A percentile compares a stretch with the other conserved stretches of the same genome.
Evolutionary conservation across 1,140 invertebrate genomes (phyloP).

Genomic region (Uloborus diversus): DNA sequence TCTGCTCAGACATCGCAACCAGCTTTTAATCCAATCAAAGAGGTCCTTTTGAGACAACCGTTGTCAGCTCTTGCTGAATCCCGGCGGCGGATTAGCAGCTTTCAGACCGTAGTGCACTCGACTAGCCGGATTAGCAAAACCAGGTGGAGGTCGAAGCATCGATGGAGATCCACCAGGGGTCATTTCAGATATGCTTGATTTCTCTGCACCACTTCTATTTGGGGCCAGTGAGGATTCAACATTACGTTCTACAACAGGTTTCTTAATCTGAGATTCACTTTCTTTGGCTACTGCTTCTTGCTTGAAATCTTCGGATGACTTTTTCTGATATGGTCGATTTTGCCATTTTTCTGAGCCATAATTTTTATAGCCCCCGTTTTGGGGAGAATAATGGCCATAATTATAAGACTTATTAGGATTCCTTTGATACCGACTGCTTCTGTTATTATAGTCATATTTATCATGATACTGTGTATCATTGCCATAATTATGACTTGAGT

Average conservation of each 20-base stretch:
- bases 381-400: too few relatives aligned
- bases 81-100: constrained; percentile 22
- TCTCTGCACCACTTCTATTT: too few relatives aligned
- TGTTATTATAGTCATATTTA: neutral
- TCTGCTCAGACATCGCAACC: constrained; percentile 19
- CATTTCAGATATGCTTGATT: too few relatives aligned
- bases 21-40: constrained; percentile 28
- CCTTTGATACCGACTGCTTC: neutral
- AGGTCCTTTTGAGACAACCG: constrained; percentile 18
- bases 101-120: constrained; percentile 19
- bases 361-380: too few relatives aligned
- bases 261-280: neutral
- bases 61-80: constrained; percentile 38
- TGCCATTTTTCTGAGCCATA: too few relatives aligned
- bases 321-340: too few relatives aligned
- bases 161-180: too few relatives aligned
- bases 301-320: too few relatives aligned
- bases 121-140: constrained; percentile 22
- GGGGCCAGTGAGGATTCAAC: neutral
- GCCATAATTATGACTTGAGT: too few relatives aligned
- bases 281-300: too few relatives aligned
- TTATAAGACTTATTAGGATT: neutral
- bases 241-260: neutral
- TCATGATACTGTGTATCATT: neutral
- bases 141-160: neutral